Base-by-base conservation (phyloP, 2,113 vertebrate species). In the Onychostoma macrolepis region DNA sequence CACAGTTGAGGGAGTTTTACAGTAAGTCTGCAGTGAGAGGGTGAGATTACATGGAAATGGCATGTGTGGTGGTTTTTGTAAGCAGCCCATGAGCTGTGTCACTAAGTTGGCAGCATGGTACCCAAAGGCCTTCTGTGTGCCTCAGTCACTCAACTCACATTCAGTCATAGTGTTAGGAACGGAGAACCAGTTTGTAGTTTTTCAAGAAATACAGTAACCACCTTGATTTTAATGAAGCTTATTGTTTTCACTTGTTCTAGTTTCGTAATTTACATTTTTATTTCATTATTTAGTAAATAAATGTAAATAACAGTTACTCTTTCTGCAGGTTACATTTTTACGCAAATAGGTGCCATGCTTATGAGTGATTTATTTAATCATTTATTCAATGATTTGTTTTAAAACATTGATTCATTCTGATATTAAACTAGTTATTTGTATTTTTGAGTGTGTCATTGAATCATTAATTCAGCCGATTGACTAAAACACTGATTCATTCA, bases 51-150 rank as follows among this genome's bases (percentile, higher is more conserved):
- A 69, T 53, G 43, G 75, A 38, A 45, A 33, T 67, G 41, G 38
- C 58, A 15, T 30, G 75, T 85, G 61, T 67, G 12, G 4, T 85
- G 78, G 21, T 58, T 77, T 86, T 58, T 58, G 48, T 84, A 74
- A 72, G 85, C 28, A 6, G n/a, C 7, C 6, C 72, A 43, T 76
- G 33, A 41, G 79, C 12, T 80, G 61, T 84, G 45, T 56, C 48
- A 38, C 38, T 26, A 24, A 28, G 5, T 69, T 26, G 24, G 41
- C 61, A 56, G 33, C 50, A 53, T 38, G 15, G 7, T 58, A 43
- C n/a, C 43, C 15, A 13, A 65, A 50, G 43, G 24, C 53, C 43
- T 79, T 63, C 74, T 72, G 80, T 61, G 24, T 83, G 21, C 43
- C 26, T 85, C 33, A 72, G 69, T 36, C 36, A 4, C 36, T 38